Evolutionary conservation across 2,888 invertebrate genomes (phyloP).

Genomic region (Macrosiphum euphorbiae): DNA sequence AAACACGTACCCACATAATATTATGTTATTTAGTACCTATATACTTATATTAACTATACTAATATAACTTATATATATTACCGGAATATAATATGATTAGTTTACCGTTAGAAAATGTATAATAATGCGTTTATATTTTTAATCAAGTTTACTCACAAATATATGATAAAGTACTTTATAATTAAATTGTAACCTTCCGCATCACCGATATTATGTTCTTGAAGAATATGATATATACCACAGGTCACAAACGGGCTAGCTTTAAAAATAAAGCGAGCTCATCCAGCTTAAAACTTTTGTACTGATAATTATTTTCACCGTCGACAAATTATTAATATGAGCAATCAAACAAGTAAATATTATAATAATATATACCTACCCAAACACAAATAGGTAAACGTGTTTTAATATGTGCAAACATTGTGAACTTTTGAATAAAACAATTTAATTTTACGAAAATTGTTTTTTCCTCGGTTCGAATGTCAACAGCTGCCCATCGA

Average conservation of each 20-base stretch:
- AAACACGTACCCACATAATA: not conserved
- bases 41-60: not conserved
- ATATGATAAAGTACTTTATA: not conserved
- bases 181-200: not conserved
- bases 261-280: not conserved
- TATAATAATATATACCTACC: not conserved
- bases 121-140: not conserved
- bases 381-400: not conserved
- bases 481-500: not conserved
- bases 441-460: not conserved
- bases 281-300: not conserved
- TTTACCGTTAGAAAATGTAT: not conserved
- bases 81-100: not conserved
- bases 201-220: not conserved
- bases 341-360: not conserved
- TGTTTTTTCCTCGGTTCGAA: not conserved
- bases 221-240: not conserved
- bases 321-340: not conserved
- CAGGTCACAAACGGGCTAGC: not conserved
- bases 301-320: not conserved
- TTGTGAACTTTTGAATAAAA: not conserved
- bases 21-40: not conserved
- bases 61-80: too few species aligned
- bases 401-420: not conserved
- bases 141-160: not conserved